A percentile compares a stretch with the other conserved stretches of the same genome.
Evolutionary conservation across 2,113 vertebrate genomes (phyloP).

Genomic region (Coptodon rendalli): DNA sequence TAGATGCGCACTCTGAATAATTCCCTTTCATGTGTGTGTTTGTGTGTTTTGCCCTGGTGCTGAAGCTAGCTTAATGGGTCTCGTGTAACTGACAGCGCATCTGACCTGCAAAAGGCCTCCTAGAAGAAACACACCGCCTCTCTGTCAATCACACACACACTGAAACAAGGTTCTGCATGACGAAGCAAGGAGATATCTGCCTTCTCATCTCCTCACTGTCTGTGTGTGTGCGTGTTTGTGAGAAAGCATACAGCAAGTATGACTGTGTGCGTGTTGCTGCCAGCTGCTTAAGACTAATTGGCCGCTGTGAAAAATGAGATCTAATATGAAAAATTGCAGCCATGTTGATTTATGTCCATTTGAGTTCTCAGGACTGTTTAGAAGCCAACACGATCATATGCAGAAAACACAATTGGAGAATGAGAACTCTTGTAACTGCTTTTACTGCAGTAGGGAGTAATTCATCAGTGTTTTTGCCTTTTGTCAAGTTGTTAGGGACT

Average conservation of each 20-base stretch:
- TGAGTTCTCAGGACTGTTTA: background rate
- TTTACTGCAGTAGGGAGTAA: background rate
- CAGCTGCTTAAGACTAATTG: conserved; percentile 8
- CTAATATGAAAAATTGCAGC: conserved; percentile 9
- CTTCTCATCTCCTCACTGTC: background rate
- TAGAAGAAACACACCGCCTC: background rate
- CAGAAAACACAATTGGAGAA: background rate
- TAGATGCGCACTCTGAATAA: conserved; percentile 53
- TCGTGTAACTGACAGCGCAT: background rate
- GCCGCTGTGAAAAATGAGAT: background rate
- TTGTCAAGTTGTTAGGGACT: background rate
- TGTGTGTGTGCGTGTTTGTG: background rate
- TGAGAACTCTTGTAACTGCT: background rate
- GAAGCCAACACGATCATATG: background rate
- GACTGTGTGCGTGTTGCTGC: background rate
- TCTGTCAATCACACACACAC: background rate
- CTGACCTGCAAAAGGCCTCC: background rate
- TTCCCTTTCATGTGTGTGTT: conserved; percentile 60
- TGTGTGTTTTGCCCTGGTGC: conserved; percentile 7
- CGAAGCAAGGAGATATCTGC: conserved; percentile 7
- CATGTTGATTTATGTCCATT: background rate
- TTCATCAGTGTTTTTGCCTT: background rate
- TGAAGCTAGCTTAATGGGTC: conserved; percentile 2
- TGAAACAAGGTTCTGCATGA: background rate
- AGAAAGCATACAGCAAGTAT: background rate